These are phyloP conservation scores for Idaea dimidiata DNA, from an alignment of 2,888 invertebrate genomes.

Conservation along the genomic window DNA sequence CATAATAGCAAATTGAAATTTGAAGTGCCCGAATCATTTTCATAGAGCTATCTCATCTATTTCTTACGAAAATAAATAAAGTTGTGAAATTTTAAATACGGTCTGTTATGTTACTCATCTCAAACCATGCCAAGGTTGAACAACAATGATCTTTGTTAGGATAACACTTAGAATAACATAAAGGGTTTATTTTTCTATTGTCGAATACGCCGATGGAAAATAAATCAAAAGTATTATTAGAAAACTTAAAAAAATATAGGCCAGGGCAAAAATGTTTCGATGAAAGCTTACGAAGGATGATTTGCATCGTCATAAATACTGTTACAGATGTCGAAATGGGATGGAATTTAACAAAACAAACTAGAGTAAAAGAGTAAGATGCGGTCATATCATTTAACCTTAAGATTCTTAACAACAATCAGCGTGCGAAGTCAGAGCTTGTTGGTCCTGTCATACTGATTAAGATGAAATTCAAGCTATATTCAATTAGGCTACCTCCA, in stretches of 20 bases:
- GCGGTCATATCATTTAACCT: conserved; percentile 71
- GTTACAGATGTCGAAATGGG: conserved; percentile 28
- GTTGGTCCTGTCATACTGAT: conserved; percentile 60
- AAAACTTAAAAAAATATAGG: conserved; percentile 23
- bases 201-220: conserved; percentile 31
- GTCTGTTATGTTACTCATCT: conserved; percentile 34
- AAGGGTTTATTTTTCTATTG: conserved; percentile 25
- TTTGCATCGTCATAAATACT: conserved; percentile 47
- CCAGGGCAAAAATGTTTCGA: conserved; percentile 35
- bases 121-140: conserved; percentile 61
- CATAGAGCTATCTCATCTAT: conserved; percentile 47
- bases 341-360: conserved; percentile 32
- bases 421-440: conserved; percentile 71
- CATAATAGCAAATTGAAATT: conserved; percentile 51
- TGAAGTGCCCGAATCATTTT: conserved; percentile 47
- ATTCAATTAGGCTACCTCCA: conserved; percentile 62
- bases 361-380: conserved; percentile 41
- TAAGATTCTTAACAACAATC: conserved; percentile 69
- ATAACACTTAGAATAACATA: conserved; percentile 49
- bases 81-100: conserved; percentile 45
- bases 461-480: conserved; percentile 65
- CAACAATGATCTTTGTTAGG: conserved; percentile 63
- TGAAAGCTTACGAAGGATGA: conserved; percentile 39
- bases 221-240: conserved; percentile 27
- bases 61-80: conserved; percentile 57